Base-by-base conservation (phyloP, 2,113 vertebrate genomes). In the Carettochelys insculpta region DNA sequence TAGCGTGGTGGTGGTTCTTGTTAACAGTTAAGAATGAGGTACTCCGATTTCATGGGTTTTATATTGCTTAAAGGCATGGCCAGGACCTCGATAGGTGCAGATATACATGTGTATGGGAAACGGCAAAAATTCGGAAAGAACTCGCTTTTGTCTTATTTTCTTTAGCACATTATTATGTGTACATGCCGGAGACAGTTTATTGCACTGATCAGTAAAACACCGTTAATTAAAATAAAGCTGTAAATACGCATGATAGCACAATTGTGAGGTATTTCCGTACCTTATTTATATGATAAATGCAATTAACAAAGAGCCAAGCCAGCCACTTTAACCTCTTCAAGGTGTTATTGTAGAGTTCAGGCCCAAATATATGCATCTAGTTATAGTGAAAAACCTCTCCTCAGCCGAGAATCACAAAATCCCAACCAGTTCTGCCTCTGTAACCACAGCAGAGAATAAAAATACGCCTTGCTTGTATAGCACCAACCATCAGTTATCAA, bases 161-260 rank as follows among this genome's bases (percentile, higher is more conserved):
- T 77, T 83, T 51, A 38, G 65, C 68, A 88, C 75, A 80, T 96
- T 95, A 95, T 90, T 90, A 95, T 95, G 92, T 71, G 94, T 95
- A 90, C 90, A 86, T 12, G 65, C 80, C 94, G 85, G 91, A 80
- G 92, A 95, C 82, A 93, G 89, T 94, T 97, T 95, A 96, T 90
- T 88, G 92, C 94, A 79, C 83, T 65, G 87, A 95, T 95, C 96
- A 97, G 96, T 96, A 95, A 92, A 96, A 85, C 87, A 56, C 51
- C 77, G 95, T 94, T 97, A 96, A 97, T 98, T 97, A 97, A 97
- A 97, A 97, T 84, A 97, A 95, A 97, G 90, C 94, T 92, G 86
- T 96, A 98, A 97, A 97, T 96, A 95, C 94, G 89, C 93, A 87
- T 83, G 93, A 94, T 96, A 97, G 96, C 90, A 78, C 92, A 92